Percentiles rank a stretch among this genome's conserved stretches.
phyloP scores from a whole-genome alignment of 2,888 invertebrate genomes.

The Anticlea derivata region DNA sequence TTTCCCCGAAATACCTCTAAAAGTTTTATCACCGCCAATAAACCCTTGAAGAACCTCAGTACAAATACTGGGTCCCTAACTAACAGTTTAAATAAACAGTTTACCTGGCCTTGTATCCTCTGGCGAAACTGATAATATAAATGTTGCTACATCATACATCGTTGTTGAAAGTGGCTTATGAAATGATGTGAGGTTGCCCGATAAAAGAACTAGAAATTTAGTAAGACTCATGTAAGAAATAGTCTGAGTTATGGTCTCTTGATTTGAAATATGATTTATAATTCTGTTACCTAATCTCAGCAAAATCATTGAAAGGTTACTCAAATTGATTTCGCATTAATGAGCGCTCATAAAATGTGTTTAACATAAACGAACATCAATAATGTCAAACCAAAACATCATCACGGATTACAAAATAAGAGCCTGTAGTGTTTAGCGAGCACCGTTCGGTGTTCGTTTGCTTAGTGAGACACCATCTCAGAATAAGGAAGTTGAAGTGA shows the following conservation, averaged over 20 bases:
- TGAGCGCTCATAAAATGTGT: no score
- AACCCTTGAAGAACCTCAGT: conserved; percentile 23
- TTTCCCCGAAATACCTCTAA: conserved; percentile 16
- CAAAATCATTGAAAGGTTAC: neutral
- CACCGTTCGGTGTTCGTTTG: no score
- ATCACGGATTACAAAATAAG: neutral
- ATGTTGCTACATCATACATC: conserved; percentile 25
- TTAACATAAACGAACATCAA: no score
- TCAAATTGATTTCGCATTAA: neutral
- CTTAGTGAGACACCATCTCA: no score
- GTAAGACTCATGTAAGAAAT: neutral
- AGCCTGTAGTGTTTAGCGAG: no score
- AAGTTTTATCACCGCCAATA: conserved; percentile 23
- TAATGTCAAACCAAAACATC: no score
- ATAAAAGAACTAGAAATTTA: conserved; percentile 18
- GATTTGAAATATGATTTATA: neutral
- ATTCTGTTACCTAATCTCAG: neutral
- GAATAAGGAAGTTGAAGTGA: no score
- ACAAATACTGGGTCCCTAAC: conserved; percentile 27
- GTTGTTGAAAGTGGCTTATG: conserved; percentile 39
- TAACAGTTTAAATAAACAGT: conserved; percentile 23
- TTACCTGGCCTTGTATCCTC: conserved; percentile 39
- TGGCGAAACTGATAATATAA: conserved; percentile 40
- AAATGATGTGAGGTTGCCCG: conserved; percentile 28
- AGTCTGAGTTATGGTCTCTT: neutral